Percentiles rank a stretch among this genome's conserved stretches.
Evolutionary conservation across 2,113 vertebrate genomes (phyloP).

Genomic region (Okapia johnstoni): DNA sequence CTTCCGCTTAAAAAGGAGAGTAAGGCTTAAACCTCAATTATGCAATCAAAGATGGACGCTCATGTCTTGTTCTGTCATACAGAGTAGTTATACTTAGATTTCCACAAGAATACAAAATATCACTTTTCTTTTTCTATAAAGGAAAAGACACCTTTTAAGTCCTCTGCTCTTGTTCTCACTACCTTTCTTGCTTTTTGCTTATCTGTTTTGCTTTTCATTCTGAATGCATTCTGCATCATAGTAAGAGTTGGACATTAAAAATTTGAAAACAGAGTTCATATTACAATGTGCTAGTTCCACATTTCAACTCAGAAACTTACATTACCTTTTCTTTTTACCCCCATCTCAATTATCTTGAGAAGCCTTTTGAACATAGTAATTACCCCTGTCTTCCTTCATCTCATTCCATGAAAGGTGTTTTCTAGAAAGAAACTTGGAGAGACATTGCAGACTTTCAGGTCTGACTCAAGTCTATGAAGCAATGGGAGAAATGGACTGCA

Average conservation of each 20-base stretch:
- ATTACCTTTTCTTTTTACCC: not conserved
- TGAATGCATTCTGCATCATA: not conserved
- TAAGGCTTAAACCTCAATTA: not conserved
- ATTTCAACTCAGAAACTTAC: not conserved
- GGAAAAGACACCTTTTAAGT: not conserved
- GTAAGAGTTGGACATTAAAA: not conserved
- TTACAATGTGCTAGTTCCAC: not conserved
- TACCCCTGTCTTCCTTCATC: not conserved
- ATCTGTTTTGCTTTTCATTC: not conserved
- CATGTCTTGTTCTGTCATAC: not conserved
- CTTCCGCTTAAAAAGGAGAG: not conserved
- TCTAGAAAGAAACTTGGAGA: not conserved
- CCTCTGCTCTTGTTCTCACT: not conserved
- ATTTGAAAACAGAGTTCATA: not conserved
- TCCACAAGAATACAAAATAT: not conserved
- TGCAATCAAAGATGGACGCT: not conserved
- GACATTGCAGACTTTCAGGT: not conserved
- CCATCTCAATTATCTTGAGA: not conserved
- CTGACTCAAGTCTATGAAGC: not conserved
- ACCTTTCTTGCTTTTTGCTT: not conserved
- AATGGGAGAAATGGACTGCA: not conserved
- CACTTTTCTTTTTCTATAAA: not conserved
- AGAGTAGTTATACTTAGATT: not conserved
- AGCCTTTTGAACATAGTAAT: not conserved
- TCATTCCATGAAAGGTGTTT: not conserved